phyloP scores from a whole-genome alignment of 2,888 invertebrate genomes.

The Diarsia rubi region DNA sequence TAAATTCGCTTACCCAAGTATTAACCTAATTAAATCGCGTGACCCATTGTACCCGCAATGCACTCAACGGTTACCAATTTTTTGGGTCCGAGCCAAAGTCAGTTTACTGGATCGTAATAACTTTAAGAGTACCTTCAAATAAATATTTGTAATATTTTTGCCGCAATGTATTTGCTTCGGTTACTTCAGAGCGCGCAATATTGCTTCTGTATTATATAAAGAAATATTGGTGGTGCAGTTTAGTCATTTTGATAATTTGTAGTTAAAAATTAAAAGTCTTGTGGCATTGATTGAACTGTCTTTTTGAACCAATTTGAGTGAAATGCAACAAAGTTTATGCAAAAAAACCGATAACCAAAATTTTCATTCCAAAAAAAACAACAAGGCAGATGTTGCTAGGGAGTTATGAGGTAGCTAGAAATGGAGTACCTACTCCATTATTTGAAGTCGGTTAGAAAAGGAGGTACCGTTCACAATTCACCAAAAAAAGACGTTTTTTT shows the following conservation, averaged over 20 bases:
- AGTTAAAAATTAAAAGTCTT: neutral
- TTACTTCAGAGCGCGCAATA: slow-evolving; percentile 35
- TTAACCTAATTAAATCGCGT: slow-evolving; percentile 67
- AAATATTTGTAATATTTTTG: slow-evolving; percentile 59
- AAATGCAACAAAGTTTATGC: neutral
- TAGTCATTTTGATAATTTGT: neutral
- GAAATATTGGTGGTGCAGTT: slow-evolving; percentile 20
- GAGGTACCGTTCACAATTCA: neutral
- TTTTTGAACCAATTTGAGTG: neutral
- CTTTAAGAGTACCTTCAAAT: slow-evolving; percentile 58
- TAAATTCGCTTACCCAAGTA: slow-evolving; percentile 62
- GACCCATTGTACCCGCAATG: slow-evolving; percentile 62
- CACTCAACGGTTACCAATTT: slow-evolving; percentile 61
- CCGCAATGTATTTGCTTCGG: slow-evolving; percentile 46
- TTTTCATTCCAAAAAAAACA: no score
- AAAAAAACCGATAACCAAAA: no score
- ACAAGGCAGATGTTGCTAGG: no score
- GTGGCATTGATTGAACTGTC: neutral
- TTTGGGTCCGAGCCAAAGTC: slow-evolving; percentile 61
- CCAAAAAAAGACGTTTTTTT: neutral
- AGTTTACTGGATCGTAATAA: slow-evolving; percentile 61
- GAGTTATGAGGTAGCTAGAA: no score
- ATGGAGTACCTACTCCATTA: no score
- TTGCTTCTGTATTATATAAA: slow-evolving; percentile 22
- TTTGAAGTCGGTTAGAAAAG: no score